Percentiles rank a stretch among this genome's conserved stretches.
These are phyloP conservation scores for Thalpophila matura DNA, from an alignment of 2,888 invertebrate species.

Conservation along the genomic window DNA sequence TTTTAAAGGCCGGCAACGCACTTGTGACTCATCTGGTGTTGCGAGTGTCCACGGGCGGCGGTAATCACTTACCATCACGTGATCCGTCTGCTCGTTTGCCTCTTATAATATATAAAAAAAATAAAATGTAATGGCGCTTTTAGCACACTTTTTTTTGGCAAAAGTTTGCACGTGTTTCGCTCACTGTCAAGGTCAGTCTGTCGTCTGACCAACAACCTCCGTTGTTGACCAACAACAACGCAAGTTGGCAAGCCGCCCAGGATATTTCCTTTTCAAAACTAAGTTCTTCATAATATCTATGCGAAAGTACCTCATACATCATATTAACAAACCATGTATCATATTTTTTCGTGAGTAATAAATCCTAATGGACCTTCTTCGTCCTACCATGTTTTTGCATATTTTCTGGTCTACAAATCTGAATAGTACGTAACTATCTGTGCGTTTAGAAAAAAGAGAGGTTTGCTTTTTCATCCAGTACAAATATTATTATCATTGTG, in stretches of 20 bases:
- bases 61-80: too few species aligned
- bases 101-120: too few species aligned
- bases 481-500: too few species aligned
- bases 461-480: too few species aligned
- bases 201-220: not conserved
- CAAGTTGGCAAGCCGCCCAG: slow-evolving; percentile 36
- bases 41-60: too few species aligned
- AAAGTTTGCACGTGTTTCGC: not conserved
- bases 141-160: slow-evolving; percentile 4
- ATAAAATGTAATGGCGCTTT: not conserved
- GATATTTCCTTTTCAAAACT: slow-evolving; percentile 1
- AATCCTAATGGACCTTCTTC: not conserved
- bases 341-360: not conserved
- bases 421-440: too few species aligned
- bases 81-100: too few species aligned
- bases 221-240: not conserved
- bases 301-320: slow-evolving; percentile 4
- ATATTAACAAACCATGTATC: not conserved
- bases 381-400: not conserved
- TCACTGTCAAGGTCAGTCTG: slow-evolving; percentile 36
- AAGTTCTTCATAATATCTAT: not conserved
- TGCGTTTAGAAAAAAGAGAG: too few species aligned
- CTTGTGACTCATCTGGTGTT: too few species aligned
- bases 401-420: not conserved
- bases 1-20: too few species aligned